phyloP scores from a whole-genome alignment of 2,113 vertebrate genomes.

The Nyctibius bracteatus region DNA sequence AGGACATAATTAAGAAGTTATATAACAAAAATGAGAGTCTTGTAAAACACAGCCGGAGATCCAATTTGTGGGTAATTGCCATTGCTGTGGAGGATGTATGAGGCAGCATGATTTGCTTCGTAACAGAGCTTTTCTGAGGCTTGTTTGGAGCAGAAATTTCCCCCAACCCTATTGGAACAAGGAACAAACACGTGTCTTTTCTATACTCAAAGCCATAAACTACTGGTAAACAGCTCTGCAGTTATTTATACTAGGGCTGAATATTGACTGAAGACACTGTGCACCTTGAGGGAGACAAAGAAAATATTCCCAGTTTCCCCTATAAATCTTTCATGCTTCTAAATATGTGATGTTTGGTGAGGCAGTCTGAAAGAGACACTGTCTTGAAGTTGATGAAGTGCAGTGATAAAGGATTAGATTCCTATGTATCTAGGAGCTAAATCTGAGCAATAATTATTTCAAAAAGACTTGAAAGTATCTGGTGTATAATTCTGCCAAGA shows the following conservation, averaged over 20 bases:
- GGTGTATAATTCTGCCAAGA: background rate
- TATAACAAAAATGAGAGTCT: background rate
- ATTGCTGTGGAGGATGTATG: background rate
- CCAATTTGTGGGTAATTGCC: slow-evolving; percentile 31
- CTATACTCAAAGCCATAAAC: background rate
- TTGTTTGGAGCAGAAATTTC: background rate
- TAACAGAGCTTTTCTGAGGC: background rate
- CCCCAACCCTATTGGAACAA: background rate
- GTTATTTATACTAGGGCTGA: background rate
- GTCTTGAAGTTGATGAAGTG: background rate
- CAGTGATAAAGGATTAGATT: background rate
- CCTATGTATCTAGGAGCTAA: background rate
- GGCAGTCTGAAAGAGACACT: background rate
- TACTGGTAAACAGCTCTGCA: background rate
- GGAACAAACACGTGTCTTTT: background rate
- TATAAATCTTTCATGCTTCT: background rate
- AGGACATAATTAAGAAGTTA: slow-evolving; percentile 44
- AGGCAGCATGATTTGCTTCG: background rate
- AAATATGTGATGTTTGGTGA: background rate
- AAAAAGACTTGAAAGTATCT: background rate
- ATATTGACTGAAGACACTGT: background rate
- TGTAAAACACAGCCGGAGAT: slow-evolving; percentile 10
- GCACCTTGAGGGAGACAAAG: background rate
- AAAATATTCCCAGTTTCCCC: background rate
- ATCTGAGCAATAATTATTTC: background rate